phyloP scores from a whole-genome alignment of 2,797 vertebrate genomes.

The Lophotriccus pileatus region DNA sequence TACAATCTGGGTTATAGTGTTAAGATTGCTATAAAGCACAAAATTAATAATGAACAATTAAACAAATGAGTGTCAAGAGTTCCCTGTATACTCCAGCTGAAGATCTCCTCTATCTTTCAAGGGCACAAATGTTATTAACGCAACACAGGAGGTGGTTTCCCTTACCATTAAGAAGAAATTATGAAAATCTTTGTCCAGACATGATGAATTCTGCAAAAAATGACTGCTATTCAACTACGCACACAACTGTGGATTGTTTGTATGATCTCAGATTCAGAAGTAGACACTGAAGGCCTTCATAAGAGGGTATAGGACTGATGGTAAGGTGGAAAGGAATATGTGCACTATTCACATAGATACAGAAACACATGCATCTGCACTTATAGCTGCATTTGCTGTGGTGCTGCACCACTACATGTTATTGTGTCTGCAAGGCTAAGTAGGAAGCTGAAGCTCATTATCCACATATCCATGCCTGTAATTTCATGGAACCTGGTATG shows the following conservation, averaged over 20 bases:
- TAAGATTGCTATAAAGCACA: background rate
- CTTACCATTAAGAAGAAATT: background rate
- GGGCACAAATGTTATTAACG: background rate
- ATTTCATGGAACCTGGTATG: background rate
- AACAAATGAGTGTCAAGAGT: background rate
- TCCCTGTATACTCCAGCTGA: background rate
- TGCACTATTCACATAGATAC: background rate
- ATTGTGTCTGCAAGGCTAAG: background rate
- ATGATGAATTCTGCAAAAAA: background rate
- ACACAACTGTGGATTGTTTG: background rate
- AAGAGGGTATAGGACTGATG: fast-evolving
- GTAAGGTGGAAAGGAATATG: background rate
- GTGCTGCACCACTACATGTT: background rate
- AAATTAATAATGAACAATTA: background rate
- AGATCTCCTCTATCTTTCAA: background rate
- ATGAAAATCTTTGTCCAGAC: background rate
- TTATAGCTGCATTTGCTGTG: background rate
- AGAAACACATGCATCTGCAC: background rate
- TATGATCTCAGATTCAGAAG: background rate
- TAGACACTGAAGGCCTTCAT: background rate
- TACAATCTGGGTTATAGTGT: background rate
- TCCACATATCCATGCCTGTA: background rate
- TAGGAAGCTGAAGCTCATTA: background rate
- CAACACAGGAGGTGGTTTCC: background rate
- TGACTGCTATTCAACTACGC: background rate